Evolutionary conservation across 2,888 invertebrate species (phyloP).

Genomic region (Caenorhabditis imperialis): DNA sequence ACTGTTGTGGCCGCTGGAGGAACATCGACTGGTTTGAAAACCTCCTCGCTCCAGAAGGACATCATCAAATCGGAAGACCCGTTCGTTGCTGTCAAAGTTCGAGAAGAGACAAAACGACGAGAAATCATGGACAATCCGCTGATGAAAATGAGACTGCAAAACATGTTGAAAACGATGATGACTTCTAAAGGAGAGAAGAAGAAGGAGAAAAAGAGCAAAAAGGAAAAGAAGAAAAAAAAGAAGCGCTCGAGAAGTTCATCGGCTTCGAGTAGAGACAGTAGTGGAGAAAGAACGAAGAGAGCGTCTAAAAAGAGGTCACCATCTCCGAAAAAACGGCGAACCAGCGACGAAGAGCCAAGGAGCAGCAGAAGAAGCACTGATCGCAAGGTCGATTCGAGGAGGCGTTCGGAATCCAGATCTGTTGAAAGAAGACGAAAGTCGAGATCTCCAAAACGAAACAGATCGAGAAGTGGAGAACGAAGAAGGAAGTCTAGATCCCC

Average conservation of each 20-base stretch:
- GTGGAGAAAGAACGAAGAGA: constrained; percentile 13
- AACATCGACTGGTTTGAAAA: constrained; percentile 40
- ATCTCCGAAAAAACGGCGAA: constrained; percentile 19
- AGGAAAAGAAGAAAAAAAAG: constrained; percentile 30
- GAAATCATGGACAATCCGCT: constrained; percentile 73
- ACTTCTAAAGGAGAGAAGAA: constrained; percentile 46
- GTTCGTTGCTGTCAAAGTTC: constrained; percentile 72
- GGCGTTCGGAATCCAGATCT: constrained; percentile 5
- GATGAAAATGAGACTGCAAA: constrained; percentile 68
- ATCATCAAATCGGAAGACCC: constrained; percentile 73
- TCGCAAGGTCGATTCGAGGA: constrained; percentile 13
- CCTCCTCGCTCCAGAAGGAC: constrained; percentile 58
- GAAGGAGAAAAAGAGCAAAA: constrained; percentile 52
- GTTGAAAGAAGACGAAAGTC: constrained; percentile 26
- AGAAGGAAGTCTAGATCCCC: constrained; percentile 17
- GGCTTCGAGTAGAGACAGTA: constrained; percentile 8
- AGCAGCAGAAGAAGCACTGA: constrained; percentile 27
- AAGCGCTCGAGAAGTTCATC: constrained; percentile 40
- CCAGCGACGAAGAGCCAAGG: no score
- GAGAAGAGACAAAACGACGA: constrained; percentile 66
- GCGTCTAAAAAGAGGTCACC: constrained; percentile 8
- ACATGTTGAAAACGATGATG: constrained; percentile 65
- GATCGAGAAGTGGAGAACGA: constrained; percentile 22
- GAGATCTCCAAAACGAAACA: neutral
- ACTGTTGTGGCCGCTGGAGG: constrained; percentile 25